Evolutionary conservation across 2,113 vertebrate genomes (phyloP).

Genomic region (Sinocyclocheilus maitianheensis): DNA sequence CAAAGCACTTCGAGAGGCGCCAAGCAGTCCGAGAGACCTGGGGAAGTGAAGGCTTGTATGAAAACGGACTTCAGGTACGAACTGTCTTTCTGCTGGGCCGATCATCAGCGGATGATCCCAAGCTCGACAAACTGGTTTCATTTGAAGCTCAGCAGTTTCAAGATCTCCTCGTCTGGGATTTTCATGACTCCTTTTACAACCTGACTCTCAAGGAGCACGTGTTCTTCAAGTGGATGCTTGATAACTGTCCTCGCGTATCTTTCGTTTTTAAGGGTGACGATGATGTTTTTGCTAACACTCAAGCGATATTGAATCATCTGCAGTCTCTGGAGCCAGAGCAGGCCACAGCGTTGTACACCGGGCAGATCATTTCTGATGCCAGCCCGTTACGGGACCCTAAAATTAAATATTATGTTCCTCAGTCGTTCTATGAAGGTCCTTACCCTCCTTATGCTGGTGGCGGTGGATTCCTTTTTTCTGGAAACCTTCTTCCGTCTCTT

Average conservation of each 20-base stretch:
- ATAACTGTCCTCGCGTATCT: constrained; percentile 60
- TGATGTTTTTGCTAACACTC: constrained; percentile 82
- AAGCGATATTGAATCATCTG: constrained; percentile 70
- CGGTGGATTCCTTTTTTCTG: constrained; percentile 76
- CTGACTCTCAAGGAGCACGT: constrained; percentile 75
- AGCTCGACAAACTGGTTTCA: constrained; percentile 64
- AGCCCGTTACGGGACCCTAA: constrained; percentile 66
- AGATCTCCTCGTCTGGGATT: constrained; percentile 80
- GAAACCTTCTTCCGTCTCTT: constrained; percentile 53
- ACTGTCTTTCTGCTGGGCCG: constrained; percentile 75
- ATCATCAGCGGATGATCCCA: constrained; percentile 60
- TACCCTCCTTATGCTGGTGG: constrained; percentile 80
- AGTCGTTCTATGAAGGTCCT: constrained; percentile 63
- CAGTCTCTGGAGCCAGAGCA: constrained; percentile 61
- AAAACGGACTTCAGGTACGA: constrained; percentile 56
- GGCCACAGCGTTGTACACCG: constrained; percentile 70
- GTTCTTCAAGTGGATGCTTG: constrained; percentile 73
- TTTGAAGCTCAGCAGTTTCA: constrained; percentile 67
- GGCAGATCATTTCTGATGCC: constrained; percentile 74
- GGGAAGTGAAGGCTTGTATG: constrained; percentile 65
- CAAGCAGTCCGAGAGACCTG: constrained; percentile 76
- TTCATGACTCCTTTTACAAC: constrained; percentile 76
- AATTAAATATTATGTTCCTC: constrained; percentile 83
- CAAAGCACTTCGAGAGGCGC: constrained; percentile 69
- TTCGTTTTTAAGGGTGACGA: constrained; percentile 83